phyloP scores from a whole-genome alignment of 2,888 invertebrate genomes.

The Cremastinae sp. region DNA sequence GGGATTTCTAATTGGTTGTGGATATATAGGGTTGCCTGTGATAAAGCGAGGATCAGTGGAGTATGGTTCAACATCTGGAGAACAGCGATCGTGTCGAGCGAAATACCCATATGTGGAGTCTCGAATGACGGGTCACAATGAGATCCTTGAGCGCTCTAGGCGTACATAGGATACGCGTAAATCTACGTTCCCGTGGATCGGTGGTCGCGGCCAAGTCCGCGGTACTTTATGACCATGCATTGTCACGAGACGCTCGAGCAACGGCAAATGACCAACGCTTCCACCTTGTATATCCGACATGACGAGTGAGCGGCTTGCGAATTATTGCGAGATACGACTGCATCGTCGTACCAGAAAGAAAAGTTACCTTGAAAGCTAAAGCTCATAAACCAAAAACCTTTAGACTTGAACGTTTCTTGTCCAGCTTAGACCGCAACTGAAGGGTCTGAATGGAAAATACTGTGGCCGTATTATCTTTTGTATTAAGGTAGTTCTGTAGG shows the following conservation, averaged over 20 bases:
- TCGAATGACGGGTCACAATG: conserved; percentile 27
- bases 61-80: background rate
- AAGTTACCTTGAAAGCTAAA: too few species aligned
- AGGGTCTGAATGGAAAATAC: background rate
- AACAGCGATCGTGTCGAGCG: background rate
- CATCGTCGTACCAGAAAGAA: background rate
- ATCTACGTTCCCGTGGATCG: background rate
- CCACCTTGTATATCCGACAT: conserved; percentile 60
- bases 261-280: conserved; percentile 66
- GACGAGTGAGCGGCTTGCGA: conserved; percentile 64
- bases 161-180: conserved; percentile 11
- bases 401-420: too few species aligned
- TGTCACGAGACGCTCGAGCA: conserved; percentile 68
- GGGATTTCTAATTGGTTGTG: conserved; percentile 26
- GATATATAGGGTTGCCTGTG: conserved; percentile 25
- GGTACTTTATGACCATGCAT: conserved; percentile 68
- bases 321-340: conserved; percentile 63
- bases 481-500: too few species aligned
- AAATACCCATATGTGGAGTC: conserved; percentile 8
- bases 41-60: conserved; percentile 8
- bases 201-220: conserved; percentile 21
- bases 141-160: conserved; percentile 64
- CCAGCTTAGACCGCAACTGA: too few species aligned
- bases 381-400: too few species aligned
- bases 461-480: too few species aligned